Conservation (phyloP, 2,113 vertebrate species). For the Motacilla alba region DNA sequence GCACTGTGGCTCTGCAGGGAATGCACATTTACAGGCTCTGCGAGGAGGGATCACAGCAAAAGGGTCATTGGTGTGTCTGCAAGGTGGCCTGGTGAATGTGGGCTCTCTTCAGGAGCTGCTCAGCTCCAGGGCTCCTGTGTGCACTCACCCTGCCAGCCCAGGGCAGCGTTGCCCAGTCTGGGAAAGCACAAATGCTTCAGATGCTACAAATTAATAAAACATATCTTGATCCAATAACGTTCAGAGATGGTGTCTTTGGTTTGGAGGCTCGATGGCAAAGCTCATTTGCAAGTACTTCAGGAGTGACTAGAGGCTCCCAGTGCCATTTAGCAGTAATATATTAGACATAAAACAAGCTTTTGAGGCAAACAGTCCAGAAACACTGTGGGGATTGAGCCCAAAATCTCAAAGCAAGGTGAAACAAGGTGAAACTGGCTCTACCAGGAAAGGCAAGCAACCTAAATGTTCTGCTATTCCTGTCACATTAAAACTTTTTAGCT, state of each 20-base stretch:
- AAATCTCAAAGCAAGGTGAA: not conserved
- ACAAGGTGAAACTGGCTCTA: not conserved
- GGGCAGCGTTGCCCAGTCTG: not conserved
- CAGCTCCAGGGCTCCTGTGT: not conserved
- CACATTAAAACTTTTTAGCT: not conserved
- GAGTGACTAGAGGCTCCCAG: not conserved
- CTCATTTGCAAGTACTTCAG: not conserved
- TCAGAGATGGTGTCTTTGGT: not conserved
- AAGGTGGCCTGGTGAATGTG: not conserved
- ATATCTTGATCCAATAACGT: accelerated
- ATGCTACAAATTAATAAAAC: not conserved
- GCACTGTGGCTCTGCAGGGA: not conserved
- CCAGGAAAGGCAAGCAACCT: not conserved
- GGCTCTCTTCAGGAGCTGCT: not conserved
- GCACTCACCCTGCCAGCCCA: not conserved
- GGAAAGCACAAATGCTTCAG: not conserved
- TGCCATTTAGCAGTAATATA: not conserved
- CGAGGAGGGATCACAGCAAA: not conserved
- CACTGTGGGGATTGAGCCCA: not conserved
- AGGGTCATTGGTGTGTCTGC: not conserved
- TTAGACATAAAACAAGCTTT: not conserved
- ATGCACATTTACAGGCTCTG: not conserved
- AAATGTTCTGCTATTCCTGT: not conserved
- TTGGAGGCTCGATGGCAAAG: not conserved
- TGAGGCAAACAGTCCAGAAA: not conserved